Percentiles rank a stretch among this genome's conserved stretches.
phyloP scores from a whole-genome alignment of 2,888 invertebrate genomes.

The Drosophila paracracens region DNA sequence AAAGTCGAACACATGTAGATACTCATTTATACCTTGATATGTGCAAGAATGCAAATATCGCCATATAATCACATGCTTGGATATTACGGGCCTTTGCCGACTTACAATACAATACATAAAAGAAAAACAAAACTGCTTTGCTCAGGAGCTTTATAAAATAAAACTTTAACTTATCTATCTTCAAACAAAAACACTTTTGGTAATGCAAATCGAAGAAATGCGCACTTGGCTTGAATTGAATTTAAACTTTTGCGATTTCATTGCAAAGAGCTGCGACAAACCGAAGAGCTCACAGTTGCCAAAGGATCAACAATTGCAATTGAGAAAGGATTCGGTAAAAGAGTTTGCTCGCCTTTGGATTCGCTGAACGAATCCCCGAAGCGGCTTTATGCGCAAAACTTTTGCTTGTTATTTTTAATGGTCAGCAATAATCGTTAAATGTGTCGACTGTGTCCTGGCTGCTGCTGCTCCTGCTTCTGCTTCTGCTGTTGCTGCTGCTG shows the following conservation, averaged over 20 bases:
- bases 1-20: not conserved
- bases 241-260: slow-evolving; percentile 73
- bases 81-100: not conserved
- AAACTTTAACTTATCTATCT: slow-evolving; percentile 6
- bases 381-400: slow-evolving; percentile 83
- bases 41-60: not conserved
- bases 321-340: slow-evolving; percentile 75
- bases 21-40: not conserved
- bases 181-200: slow-evolving; percentile 15
- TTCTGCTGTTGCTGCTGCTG: slow-evolving; percentile 23
- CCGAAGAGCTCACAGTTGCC: slow-evolving; percentile 53
- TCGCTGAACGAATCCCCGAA: slow-evolving; percentile 80
- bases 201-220: slow-evolving; percentile 48
- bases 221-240: slow-evolving; percentile 54
- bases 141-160: not conserved
- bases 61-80: not conserved
- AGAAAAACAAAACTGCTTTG: not conserved
- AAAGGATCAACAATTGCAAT: slow-evolving; percentile 82
- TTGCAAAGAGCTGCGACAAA: slow-evolving; percentile 54
- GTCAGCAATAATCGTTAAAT: slow-evolving; percentile 85
- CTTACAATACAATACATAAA: not conserved
- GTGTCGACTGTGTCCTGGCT: slow-evolving; percentile 73
- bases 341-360: slow-evolving; percentile 69
- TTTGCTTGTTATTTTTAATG: slow-evolving; percentile 85
- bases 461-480: slow-evolving; percentile 30